A percentile compares a stretch with the other conserved stretches of the same genome.
Conservation (phyloP, 1,140 invertebrate species). For the Himalopsyche phryganea region DNA sequence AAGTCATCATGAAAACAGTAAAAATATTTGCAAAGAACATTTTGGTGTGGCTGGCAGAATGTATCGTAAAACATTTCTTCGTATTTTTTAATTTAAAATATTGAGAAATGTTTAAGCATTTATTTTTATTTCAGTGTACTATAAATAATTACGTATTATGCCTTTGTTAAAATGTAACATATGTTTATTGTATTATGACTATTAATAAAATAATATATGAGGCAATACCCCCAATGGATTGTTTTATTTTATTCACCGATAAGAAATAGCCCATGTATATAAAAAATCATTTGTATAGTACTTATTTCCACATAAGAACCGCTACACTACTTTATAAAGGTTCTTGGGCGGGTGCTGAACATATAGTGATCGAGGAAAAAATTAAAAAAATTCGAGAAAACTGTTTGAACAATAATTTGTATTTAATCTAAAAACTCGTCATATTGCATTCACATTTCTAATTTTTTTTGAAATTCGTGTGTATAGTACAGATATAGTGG, state of each 20-base stretch:
- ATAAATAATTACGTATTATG: conserved; percentile 5
- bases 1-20: neutral
- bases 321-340: too few species aligned
- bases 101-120: neutral
- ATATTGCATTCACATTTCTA: too few species aligned
- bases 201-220: conserved; percentile 30
- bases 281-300: too few species aligned
- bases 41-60: conserved; percentile 32
- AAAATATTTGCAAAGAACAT: conserved; percentile 13
- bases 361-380: too few species aligned
- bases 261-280: too few species aligned
- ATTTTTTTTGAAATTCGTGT: too few species aligned
- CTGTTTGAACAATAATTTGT: too few species aligned
- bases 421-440: too few species aligned
- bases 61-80: conserved; percentile 6
- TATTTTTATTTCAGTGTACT: neutral
- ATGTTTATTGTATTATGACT: conserved; percentile 30
- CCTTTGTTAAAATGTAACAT: conserved; percentile 32
- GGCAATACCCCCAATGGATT: conserved; percentile 28
- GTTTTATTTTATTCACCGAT: neutral
- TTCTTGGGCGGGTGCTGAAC: too few species aligned
- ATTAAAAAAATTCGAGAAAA: too few species aligned
- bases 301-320: too few species aligned
- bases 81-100: conserved; percentile 1
- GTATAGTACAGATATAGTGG: too few species aligned